Conservation (phyloP, 2,888 invertebrate species). For the Bruchidius siliquastri region DNA sequence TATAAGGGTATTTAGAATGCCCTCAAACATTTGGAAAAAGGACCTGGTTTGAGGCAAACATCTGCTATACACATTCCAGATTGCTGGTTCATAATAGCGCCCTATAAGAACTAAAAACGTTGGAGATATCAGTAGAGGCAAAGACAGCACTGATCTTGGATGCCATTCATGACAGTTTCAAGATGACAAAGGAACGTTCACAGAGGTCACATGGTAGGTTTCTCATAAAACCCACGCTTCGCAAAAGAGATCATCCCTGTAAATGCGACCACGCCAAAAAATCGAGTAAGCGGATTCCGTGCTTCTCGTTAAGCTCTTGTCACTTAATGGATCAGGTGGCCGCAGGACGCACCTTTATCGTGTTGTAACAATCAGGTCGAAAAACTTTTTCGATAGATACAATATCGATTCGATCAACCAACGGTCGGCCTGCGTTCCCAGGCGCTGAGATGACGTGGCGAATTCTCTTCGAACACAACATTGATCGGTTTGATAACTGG, state of each 20-base stretch:
- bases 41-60: no score
- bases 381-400: slow-evolving; percentile 6
- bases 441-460: not conserved
- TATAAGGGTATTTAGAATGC: no score
- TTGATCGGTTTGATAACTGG: not conserved
- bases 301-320: slow-evolving; percentile 13
- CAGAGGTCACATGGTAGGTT: no score
- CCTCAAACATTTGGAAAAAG: no score
- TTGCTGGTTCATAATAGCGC: no score
- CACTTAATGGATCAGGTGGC: slow-evolving; percentile 42
- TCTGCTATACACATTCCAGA: no score
- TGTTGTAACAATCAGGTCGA: slow-evolving; percentile 38
- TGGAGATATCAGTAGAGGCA: no score
- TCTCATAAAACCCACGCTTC: not conserved
- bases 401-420: not conserved
- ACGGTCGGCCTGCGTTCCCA: not conserved
- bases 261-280: not conserved
- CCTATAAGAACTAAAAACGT: no score
- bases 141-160: no score
- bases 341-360: slow-evolving; percentile 37
- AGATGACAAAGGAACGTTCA: no score
- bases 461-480: not conserved
- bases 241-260: not conserved
- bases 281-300: not conserved
- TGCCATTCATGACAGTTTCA: no score